Evolutionary conservation across 2,797 vertebrate genomes (phyloP).

Genomic region (Pteropus rufus): DNA sequence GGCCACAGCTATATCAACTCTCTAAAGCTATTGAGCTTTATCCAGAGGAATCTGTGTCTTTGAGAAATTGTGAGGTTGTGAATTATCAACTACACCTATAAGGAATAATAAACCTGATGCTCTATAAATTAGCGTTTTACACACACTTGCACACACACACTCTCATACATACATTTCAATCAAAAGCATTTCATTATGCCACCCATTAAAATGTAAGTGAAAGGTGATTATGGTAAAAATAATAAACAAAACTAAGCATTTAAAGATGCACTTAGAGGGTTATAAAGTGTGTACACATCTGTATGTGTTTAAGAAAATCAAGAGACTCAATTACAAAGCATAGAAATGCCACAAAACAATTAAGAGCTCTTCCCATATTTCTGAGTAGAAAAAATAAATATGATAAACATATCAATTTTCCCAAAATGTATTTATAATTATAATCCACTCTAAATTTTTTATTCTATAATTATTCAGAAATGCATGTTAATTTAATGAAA

Average conservation of each 20-base stretch:
- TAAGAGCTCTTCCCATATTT: background rate
- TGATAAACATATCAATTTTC: background rate
- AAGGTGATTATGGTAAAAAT: background rate
- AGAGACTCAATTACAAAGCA: background rate
- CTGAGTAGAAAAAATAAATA: background rate
- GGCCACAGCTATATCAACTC: background rate
- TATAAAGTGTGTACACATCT: background rate
- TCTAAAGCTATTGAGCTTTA: background rate
- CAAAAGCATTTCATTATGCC: background rate
- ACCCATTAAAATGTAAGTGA: background rate
- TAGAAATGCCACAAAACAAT: background rate
- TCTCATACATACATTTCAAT: background rate
- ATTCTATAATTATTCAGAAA: constrained; percentile 16
- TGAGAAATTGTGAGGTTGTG: background rate
- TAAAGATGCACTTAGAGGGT: background rate
- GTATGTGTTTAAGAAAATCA: background rate
- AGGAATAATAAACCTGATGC: background rate
- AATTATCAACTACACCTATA: background rate
- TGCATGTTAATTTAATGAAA: background rate
- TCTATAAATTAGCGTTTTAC: background rate
- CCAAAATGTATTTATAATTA: background rate
- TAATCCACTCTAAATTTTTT: background rate
- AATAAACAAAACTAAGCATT: background rate
- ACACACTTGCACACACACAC: background rate
- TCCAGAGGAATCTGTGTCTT: background rate